Conservation (phyloP, 2,797 vertebrate genomes). For the Avahi laniger region DNA sequence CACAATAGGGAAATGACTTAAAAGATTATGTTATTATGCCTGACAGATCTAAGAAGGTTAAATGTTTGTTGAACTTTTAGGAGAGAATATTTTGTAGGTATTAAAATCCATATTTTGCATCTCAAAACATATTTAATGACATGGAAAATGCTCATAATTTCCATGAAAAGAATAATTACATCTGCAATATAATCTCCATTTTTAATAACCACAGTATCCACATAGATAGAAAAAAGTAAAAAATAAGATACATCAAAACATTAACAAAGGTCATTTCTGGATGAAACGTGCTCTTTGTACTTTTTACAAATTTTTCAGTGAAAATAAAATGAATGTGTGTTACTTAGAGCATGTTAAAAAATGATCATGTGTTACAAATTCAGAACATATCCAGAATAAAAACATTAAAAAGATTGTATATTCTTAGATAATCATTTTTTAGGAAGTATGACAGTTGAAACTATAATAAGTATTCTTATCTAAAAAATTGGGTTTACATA, state of each 20-base stretch:
- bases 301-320: not conserved
- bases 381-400: conserved; percentile 5
- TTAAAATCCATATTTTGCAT: not conserved
- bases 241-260: conserved; percentile 22
- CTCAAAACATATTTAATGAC: conserved; percentile 47
- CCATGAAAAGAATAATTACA: not conserved
- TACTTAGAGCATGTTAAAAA: not conserved
- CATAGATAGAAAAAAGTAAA: not conserved
- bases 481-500: conserved; percentile 54
- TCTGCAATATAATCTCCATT: not conserved
- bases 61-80: not conserved
- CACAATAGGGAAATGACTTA: not conserved
- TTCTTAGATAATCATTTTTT: conserved; percentile 24
- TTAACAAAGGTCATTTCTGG: conserved; percentile 25
- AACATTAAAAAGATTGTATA: not conserved
- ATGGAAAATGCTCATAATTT: not conserved
- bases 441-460: conserved; percentile 17
- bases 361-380: not conserved
- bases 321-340: not conserved
- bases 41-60: not conserved
- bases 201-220: conserved; percentile 10
- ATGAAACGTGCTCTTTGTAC: not conserved
- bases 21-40: not conserved
- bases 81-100: not conserved
- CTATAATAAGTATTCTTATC: conserved; percentile 48